phyloP scores from a whole-genome alignment of 1,140 invertebrate species.

The Drosophila hydei region DNA sequence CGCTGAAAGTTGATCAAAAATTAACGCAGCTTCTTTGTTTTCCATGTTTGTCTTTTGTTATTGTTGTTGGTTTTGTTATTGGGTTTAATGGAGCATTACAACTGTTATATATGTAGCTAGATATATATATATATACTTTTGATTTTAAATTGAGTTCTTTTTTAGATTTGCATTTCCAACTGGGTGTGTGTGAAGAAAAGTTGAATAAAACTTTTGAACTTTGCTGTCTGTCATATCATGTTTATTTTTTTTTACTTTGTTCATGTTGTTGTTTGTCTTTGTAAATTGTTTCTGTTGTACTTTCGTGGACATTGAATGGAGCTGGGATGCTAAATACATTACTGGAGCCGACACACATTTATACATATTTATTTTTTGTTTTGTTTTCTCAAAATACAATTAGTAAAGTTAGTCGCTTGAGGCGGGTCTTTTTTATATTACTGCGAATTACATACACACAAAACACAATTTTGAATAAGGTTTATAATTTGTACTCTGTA shows the following conservation, averaged over 20 bases:
- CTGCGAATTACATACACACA: conserved; percentile 46
- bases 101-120: conserved; percentile 33
- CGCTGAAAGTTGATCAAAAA: conserved; percentile 35
- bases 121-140: conserved; percentile 33
- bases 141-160: conserved; percentile 29
- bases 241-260: conserved; percentile 47
- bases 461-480: conserved; percentile 60
- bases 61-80: conserved; percentile 55
- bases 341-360: conserved; percentile 18
- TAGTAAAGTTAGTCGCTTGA: conserved; percentile 26
- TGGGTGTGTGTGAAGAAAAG: conserved; percentile 68
- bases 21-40: conserved; percentile 23
- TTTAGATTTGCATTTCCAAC: conserved; percentile 80
- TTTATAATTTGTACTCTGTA: conserved; percentile 14
- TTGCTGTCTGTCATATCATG: conserved; percentile 59
- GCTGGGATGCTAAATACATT: conserved; percentile 28
- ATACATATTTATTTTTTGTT: conserved; percentile 20
- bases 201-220: conserved; percentile 64
- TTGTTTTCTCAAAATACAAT: conserved; percentile 17
- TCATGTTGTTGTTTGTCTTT: conserved; percentile 55
- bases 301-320: conserved; percentile 19
- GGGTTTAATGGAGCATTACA: conserved; percentile 15
- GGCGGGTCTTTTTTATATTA: conserved; percentile 21
- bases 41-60: conserved; percentile 25
- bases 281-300: conserved; percentile 36